phyloP scores from a whole-genome alignment of 2,888 invertebrate species.

The Euplagia quadripunctaria region DNA sequence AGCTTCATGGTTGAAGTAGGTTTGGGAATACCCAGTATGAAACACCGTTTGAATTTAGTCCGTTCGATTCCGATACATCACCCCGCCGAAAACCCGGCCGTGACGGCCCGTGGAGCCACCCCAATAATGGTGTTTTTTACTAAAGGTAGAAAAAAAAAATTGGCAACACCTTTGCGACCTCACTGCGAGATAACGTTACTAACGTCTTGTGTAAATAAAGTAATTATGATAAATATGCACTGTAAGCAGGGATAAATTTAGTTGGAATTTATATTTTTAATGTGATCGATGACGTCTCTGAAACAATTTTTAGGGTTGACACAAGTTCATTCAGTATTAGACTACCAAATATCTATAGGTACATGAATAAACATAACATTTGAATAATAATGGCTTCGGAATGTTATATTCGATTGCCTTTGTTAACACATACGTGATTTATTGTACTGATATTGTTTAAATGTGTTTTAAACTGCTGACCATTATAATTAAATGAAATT shows the following conservation, averaged over 20 bases:
- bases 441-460: not conserved
- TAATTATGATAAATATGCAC: not conserved
- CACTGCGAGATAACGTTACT: too few species aligned
- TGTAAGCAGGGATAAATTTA: not conserved
- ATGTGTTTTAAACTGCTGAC: not conserved
- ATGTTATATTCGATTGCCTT: not conserved
- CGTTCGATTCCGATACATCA: too few species aligned
- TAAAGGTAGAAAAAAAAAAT: too few species aligned
- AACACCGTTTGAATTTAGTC: too few species aligned
- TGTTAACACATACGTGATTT: not conserved
- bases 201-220: not conserved
- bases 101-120: too few species aligned
- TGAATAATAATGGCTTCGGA: constrained; percentile 1
- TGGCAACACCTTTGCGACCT: too few species aligned
- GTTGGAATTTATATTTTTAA: not conserved
- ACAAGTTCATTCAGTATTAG: not conserved
- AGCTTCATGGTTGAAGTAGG: too few species aligned
- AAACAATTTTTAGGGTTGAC: not conserved
- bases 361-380: not conserved
- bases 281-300: too few species aligned
- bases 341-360: not conserved
- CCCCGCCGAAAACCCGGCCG: too few species aligned
- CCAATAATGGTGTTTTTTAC: too few species aligned
- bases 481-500: not conserved
- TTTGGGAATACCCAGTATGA: too few species aligned